Evolutionary conservation across 1,140 invertebrate species (phyloP).

Genomic region (Drosophila melanogaster): DNA sequence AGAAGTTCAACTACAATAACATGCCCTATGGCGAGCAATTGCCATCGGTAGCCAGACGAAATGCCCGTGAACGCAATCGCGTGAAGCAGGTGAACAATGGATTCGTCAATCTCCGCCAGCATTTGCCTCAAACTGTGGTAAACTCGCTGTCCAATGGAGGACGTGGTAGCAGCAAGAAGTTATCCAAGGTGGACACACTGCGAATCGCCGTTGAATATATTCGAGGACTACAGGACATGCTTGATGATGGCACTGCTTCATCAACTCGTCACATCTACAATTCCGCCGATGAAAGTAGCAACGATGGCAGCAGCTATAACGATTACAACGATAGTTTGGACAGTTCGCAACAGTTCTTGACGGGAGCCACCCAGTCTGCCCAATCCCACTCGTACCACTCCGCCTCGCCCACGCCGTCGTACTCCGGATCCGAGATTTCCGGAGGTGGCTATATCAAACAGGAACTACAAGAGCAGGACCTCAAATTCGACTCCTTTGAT

Average conservation of each 20-base stretch:
- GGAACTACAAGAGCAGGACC: slow-evolving; percentile 59
- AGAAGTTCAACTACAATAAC: slow-evolving; percentile 88
- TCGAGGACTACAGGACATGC: slow-evolving; percentile 91
- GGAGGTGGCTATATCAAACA: slow-evolving; percentile 67
- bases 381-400: slow-evolving; percentile 85
- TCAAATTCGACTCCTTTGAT: slow-evolving; percentile 89
- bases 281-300: slow-evolving; percentile 74
- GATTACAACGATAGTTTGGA: slow-evolving; percentile 78
- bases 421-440: slow-evolving; percentile 86
- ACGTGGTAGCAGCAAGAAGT: slow-evolving; percentile 91
- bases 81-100: slow-evolving; percentile 99
- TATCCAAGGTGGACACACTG: slow-evolving; percentile 98
- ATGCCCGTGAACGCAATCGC: slow-evolving; percentile 96
- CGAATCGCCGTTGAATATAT: slow-evolving; percentile 98
- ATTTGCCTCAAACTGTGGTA: slow-evolving; percentile 91
- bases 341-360: slow-evolving; percentile 85
- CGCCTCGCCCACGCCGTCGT: slow-evolving; percentile 92
- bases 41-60: slow-evolving; percentile 94
- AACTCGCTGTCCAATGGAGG: slow-evolving; percentile 89
- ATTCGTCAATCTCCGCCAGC: slow-evolving; percentile 94
- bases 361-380: slow-evolving; percentile 1
- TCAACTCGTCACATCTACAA: slow-evolving; percentile 15
- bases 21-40: slow-evolving; percentile 86
- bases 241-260: slow-evolving; percentile 87
- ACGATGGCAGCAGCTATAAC: slow-evolving; percentile 61